Percentiles rank a stretch among this genome's conserved stretches.
Conservation (phyloP, 1,140 invertebrate genomes). For the Melitaea cinxia region DNA sequence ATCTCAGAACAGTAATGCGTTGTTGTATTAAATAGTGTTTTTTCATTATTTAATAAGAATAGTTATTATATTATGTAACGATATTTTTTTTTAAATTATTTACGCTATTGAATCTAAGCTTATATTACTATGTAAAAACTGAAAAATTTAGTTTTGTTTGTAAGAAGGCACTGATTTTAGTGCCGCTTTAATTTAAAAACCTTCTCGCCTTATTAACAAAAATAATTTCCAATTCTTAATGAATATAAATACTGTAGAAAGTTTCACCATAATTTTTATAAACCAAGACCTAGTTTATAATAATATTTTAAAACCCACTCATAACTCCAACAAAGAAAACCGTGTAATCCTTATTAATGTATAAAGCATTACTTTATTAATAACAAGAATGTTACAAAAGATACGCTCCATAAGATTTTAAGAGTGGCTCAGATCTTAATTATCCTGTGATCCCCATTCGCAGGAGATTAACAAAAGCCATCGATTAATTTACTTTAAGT, state of each 20-base stretch:
- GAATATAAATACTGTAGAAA: not conserved
- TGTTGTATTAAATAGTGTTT: no score
- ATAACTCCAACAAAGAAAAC: constrained; percentile 38
- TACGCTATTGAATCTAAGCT: no score
- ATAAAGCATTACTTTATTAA: constrained; percentile 67
- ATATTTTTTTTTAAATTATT: no score
- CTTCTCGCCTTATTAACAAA: no score
- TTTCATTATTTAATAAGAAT: no score
- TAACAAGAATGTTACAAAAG: constrained; percentile 62
- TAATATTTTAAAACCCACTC: constrained; percentile 32
- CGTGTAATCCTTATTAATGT: constrained; percentile 44
- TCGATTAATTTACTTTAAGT: constrained; percentile 43
- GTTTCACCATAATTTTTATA: not conserved
- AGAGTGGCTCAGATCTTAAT: constrained; percentile 56
- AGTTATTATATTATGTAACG: no score
- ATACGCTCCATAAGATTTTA: constrained; percentile 51
- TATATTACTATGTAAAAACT: no score
- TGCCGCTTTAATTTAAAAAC: no score
- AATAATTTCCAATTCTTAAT: no score
- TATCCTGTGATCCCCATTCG: constrained; percentile 55
- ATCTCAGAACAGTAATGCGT: no score
- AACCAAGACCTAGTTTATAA: not conserved
- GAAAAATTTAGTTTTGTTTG: no score
- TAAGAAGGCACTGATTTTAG: no score
- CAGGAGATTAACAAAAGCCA: constrained; percentile 47